Percentiles rank a stretch among this genome's conserved stretches.
These are phyloP conservation scores for Gasteruption jaculator DNA, from an alignment of 2,888 invertebrate genomes.

Conservation along the genomic window DNA sequence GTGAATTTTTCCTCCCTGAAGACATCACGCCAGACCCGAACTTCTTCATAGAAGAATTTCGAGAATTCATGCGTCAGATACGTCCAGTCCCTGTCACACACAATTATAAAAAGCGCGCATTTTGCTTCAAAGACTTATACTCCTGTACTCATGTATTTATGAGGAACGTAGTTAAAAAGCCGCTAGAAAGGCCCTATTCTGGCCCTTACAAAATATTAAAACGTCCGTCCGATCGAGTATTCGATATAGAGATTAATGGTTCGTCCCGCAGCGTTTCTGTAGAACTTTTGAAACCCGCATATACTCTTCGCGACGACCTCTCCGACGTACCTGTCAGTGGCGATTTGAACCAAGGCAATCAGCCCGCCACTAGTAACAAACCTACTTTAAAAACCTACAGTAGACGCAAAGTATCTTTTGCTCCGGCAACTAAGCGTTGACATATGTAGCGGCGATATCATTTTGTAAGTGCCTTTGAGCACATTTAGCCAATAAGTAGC, in stretches of 20 bases:
- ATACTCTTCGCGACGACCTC: too few species aligned
- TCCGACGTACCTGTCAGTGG: too few species aligned
- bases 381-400: too few species aligned
- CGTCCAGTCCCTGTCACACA: constrained; percentile 20
- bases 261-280: constrained; percentile 8
- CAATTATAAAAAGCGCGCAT: constrained; percentile 12
- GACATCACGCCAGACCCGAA: constrained; percentile 5
- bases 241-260: constrained; percentile 14
- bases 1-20: constrained; percentile 19
- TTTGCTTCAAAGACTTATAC: constrained; percentile 20
- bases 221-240: constrained; percentile 16
- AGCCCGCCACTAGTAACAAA: too few species aligned
- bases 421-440: too few species aligned
- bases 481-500: too few species aligned
- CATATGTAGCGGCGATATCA: too few species aligned
- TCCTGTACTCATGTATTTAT: constrained; percentile 22
- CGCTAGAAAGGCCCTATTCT: constrained; percentile 25
- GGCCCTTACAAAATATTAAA: constrained; percentile 24
- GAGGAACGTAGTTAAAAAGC: constrained; percentile 13
- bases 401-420: too few species aligned
- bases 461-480: too few species aligned
- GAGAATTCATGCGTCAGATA: constrained; percentile 15
- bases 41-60: constrained; percentile 18
- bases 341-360: too few species aligned
- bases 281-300: constrained; percentile 20